Conservation (phyloP, 2,888 invertebrate genomes). For the Coenonympha arcania region DNA sequence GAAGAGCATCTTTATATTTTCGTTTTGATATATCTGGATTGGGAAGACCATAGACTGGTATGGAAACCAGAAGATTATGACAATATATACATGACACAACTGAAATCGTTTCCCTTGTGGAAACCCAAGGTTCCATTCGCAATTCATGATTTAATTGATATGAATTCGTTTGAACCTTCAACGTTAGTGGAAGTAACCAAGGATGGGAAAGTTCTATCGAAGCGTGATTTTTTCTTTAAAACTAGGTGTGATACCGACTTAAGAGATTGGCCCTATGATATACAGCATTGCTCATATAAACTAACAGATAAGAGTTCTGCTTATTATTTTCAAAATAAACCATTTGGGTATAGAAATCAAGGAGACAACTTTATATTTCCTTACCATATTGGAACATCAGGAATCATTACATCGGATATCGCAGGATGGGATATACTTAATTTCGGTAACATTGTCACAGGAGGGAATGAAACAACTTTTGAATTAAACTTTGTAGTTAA, state of each 20-base stretch:
- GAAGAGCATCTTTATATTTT: constrained; percentile 32
- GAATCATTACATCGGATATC: constrained; percentile 35
- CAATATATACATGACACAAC: constrained; percentile 16
- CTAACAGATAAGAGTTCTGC: constrained; percentile 14
- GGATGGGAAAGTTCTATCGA: constrained; percentile 32
- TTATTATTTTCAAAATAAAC: constrained; percentile 23
- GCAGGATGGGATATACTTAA: constrained; percentile 43
- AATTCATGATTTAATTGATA: constrained; percentile 23
- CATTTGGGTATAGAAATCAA: constrained; percentile 21
- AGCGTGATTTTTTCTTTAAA: constrained; percentile 8
- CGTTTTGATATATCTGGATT: constrained; percentile 27
- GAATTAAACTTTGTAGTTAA: constrained; percentile 38
- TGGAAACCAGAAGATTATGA: constrained; percentile 33
- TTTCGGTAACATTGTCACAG: constrained; percentile 28
- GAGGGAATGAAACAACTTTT: constrained; percentile 29
- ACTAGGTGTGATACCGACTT: constrained; percentile 35
- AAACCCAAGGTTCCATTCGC: constrained; percentile 27
- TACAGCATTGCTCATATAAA: constrained; percentile 35
- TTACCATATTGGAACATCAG: no score
- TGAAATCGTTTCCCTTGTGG: constrained; percentile 27
- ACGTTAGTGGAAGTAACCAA: constrained; percentile 27
- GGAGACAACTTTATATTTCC: no score
- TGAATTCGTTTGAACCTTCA: neutral
- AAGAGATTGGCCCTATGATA: constrained; percentile 41
- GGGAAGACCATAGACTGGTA: constrained; percentile 31